Evolutionary conservation across 2,113 vertebrate genomes (phyloP), one percentile per base, ranked within the genome.

Genomic region (Verasper variegatus): DNA sequence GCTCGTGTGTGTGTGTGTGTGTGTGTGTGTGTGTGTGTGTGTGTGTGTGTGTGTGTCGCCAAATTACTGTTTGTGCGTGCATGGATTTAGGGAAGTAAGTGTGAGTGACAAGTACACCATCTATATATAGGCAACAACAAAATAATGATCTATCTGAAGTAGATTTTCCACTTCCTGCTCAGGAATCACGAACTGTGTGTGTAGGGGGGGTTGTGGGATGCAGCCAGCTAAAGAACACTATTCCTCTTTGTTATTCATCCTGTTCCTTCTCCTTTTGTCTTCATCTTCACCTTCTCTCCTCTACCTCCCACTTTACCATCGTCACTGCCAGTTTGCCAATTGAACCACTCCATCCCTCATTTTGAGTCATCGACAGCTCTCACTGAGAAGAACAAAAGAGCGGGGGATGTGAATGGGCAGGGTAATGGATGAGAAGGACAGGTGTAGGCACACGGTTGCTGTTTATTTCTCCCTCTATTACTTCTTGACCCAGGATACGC

Each of bases 281-380:
- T 74, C 59, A 79, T 76, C 63, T 14, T 80, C 71, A 24, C n/a
- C 42, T 59, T 70, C 42, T 67, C 45, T 64, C 54, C 57, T 71
- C 76, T 61, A 64, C 72, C 71, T 85, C 74, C 63, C 65, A 82
- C 76, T 78, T 82, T 52, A 61, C 65, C 63, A 54, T 74, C 55
- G 26, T 61, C 49, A 63, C 65, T 59, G 51, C 9, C 18, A 62
- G 27, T 80, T 70, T 79, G 59, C 78, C 71, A 61, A 56, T 78
- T 83, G 84, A 82, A 81, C 77, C 71, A 52, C 77, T 78, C 8
- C 51, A n/a, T n/a, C 18, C 51, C 51, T 75, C 85, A 60, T 71
- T 78, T 71, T 86, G 84, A 90, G 78, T 88, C 87, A 87, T 72
- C 73, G 45, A 20, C 59, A 80, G 71, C 84, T 76, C 76, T 80